A percentile compares a stretch with the other conserved stretches of the same genome.
Conservation (phyloP, 2,797 vertebrate species). For the Urosaurus nigricauda region DNA sequence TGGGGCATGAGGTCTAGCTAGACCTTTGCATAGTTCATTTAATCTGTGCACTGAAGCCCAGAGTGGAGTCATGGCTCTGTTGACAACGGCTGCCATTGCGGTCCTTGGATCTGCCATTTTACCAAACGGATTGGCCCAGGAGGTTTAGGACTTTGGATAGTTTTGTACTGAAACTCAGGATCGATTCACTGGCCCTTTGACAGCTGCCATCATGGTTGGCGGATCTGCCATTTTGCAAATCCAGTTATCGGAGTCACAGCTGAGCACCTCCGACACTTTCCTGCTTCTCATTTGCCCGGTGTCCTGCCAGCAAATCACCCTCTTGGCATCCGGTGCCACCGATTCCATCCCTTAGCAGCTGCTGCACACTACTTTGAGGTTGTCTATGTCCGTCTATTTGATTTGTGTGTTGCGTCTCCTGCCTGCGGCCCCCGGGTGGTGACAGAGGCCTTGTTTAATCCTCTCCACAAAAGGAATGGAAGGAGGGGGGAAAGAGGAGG, state of each 20-base stretch:
- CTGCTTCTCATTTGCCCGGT: neutral
- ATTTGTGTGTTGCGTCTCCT: neutral
- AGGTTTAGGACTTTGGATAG: too few relatives aligned
- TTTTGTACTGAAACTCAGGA: too few relatives aligned
- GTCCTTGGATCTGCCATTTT: too few relatives aligned
- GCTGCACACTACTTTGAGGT: fast-evolving
- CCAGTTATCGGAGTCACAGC: too few relatives aligned
- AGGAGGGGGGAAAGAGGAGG: neutral
- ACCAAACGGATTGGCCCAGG: too few relatives aligned
- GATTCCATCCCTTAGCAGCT: neutral
- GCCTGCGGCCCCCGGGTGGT: neutral
- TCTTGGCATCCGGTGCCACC: neutral
- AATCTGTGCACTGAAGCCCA: too few relatives aligned
- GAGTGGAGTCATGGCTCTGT: too few relatives aligned
- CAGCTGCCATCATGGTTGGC: too few relatives aligned
- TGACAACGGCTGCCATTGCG: too few relatives aligned
- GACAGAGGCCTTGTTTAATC: slow-evolving; percentile 7
- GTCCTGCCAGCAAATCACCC: neutral
- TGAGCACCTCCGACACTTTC: neutral
- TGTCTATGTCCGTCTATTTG: neutral
- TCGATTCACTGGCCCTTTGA: too few relatives aligned
- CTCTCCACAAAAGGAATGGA: slow-evolving; percentile 22
- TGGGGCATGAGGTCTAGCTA: too few relatives aligned
- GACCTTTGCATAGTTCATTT: too few relatives aligned
- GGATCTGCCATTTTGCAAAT: neutral